phyloP scores from a whole-genome alignment of 2,888 invertebrate species.

The Dryocosmus kuriphilus region DNA sequence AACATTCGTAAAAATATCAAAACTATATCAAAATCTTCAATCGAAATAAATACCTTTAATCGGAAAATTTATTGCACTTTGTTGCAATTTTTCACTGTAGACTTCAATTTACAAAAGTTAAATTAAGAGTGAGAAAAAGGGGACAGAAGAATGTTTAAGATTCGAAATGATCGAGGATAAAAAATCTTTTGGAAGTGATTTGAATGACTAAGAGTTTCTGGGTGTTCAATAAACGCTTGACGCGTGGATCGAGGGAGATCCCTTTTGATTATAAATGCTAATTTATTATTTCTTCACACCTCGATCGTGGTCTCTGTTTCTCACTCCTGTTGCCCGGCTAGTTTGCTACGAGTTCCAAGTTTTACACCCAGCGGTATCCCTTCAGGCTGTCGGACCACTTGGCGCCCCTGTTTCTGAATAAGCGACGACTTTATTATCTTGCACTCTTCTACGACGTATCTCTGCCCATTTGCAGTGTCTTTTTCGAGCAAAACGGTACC shows the following conservation, averaged over 20 bases:
- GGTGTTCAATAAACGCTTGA: conserved; percentile 38
- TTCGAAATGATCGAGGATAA: neutral
- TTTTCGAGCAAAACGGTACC: conserved; percentile 43
- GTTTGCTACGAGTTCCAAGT: conserved; percentile 54
- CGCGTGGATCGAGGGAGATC: conserved; percentile 58
- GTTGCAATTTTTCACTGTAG: neutral
- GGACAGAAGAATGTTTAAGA: neutral
- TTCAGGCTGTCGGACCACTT: conserved; percentile 57
- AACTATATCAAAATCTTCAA: conserved; percentile 5
- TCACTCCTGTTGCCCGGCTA: conserved; percentile 45
- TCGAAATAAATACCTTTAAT: conserved; percentile 18
- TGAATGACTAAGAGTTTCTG: neutral
- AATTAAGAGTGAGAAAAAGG: conserved; percentile 17
- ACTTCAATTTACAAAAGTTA: neutral
- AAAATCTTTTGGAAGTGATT: neutral
- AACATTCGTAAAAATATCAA: conserved; percentile 27
- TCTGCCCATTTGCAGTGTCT: conserved; percentile 47
- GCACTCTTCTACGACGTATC: conserved; percentile 50
- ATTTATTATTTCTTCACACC: conserved; percentile 69
- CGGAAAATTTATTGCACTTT: conserved; percentile 23
- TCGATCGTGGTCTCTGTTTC: conserved; percentile 47
- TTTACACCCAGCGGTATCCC: conserved; percentile 53
- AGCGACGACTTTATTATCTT: conserved; percentile 62
- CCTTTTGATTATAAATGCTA: conserved; percentile 69
- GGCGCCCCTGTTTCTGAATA: conserved; percentile 60